These are phyloP conservation scores for Valencia hispanica DNA, from an alignment of 2,797 vertebrate species.

Conservation along the genomic window DNA sequence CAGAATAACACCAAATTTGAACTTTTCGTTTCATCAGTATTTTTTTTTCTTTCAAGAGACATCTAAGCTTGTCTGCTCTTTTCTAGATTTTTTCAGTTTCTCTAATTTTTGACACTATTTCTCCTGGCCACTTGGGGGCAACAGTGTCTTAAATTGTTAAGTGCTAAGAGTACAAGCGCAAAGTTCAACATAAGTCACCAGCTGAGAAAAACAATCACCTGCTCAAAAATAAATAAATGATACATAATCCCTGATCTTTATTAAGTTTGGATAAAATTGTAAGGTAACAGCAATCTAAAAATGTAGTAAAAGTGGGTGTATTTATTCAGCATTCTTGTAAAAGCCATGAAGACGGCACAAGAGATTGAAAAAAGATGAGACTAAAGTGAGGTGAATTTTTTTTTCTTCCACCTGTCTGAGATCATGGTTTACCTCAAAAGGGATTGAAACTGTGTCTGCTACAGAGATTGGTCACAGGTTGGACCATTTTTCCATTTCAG, in stretches of 20 bases:
- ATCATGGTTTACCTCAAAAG: conserved; percentile 4
- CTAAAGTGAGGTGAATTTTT: not conserved
- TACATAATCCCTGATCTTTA: not conserved
- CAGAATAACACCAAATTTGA: not conserved
- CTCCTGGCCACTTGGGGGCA: conserved; percentile 79
- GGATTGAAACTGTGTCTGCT: conserved; percentile 1
- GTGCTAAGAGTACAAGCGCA: not conserved
- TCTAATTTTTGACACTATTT: conserved; percentile 13
- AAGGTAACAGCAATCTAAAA: not conserved
- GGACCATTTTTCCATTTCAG: conserved; percentile 21
- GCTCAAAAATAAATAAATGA: not conserved
- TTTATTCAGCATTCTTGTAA: not conserved
- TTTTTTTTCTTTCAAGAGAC: not conserved
- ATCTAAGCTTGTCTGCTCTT: not conserved
- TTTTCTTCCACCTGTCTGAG: not conserved
- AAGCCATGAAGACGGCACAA: not conserved
- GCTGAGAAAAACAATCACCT: conserved; percentile 4
- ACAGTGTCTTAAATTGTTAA: conserved; percentile 66
- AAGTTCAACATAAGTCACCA: conserved; percentile 11
- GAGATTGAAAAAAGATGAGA: not conserved
- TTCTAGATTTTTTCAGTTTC: not conserved
- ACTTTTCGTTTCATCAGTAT: not conserved
- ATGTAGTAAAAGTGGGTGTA: conserved; percentile 1
- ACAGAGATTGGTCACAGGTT: conserved; percentile 16
- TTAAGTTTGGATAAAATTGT: not conserved